Evolutionary conservation across 2,113 vertebrate genomes (phyloP), one percentile per base, ranked within the genome.

Genomic region (Lepus timidus): DNA sequence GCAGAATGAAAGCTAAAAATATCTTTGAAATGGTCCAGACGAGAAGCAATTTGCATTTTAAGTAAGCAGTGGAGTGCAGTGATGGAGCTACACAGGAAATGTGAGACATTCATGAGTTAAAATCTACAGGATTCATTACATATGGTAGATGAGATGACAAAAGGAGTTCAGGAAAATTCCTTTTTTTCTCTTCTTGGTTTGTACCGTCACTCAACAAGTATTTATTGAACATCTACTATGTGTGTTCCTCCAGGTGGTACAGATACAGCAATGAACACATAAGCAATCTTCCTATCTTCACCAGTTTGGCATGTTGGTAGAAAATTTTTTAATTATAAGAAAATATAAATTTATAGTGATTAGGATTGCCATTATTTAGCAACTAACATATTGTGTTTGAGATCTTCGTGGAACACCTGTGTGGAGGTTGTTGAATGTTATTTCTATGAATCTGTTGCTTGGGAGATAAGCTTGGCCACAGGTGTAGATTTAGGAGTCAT

Each of bases 331-430:
- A 92, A 27, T 44, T 87, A 78, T 29, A 90, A 87, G 31, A 71
- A 81, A 85, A 78, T 91, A 39, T 33, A 92, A 76, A 65, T 81
- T 31, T 90, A 61, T 76, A 80, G 17, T 90, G 64, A 91, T 82
- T 84, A 52, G 29, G 39, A 14, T 76, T 83, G 20, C 20, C 36
- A 85, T 73, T 91, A 58, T 85, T 93, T 85, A 90, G 62, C 61
- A 92, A 87, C 94, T n/a, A 95, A 76, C 58, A 75, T 58, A 44
- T 22, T 74, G 65, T 85, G 23, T 44, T 76, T 91, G 44, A 95
- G 58, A 92, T 65, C 75, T 25, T 89, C 86, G 51, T 76, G 52
- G 62, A 23, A 84, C 67, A 88, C 93, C 85, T 85, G 49, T 81
- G 44, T 73, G 62, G 67, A 61, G 33, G 25, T 22, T 86, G 62